Evolutionary conservation across 2,113 vertebrate genomes (phyloP), one percentile per base, ranked within the genome.

Genomic region (Hippocampus barbouri): DNA sequence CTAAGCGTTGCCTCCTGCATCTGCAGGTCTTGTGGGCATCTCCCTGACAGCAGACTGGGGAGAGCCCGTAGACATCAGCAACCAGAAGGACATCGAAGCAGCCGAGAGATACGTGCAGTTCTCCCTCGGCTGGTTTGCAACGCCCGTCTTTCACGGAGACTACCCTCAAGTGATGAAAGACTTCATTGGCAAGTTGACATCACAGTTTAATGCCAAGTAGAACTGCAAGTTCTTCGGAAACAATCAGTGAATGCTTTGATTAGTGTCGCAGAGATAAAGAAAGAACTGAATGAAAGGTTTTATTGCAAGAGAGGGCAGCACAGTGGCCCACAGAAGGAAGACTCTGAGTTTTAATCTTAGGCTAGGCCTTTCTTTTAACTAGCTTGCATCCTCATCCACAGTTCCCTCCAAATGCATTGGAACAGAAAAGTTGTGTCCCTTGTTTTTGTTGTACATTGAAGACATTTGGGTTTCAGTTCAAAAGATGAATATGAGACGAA

Each of bases 131-230:
- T 98, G 97, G 96, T 98, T 98, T 85, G 97, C 96, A 69, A 96
- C 95, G 41, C 95, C 96, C 0, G 90, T 98, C 74, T 98, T 94
- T 71, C 92, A 94, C n/a, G 96, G 97, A 64, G 97, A 98, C 88
- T 98, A 98, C 70, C 96, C 96, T 45, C 94, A 97, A 87, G 92
- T 94, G 38, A 97, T 98, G 96, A 98, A 98, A 88, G 94, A 96
- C 77, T 93, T 91, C 0, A 87, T 98, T 51, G 95, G 96, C 94
- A 84, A 93, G 90, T 74, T 20, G 15, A 23, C 40, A 63, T 53
- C 41, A 61, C 15, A 6, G 45, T 47, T 60, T 41, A 0, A 49
- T 72, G 38, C 45, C 7, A 43, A 20, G 16, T 34, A 18, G n/a
- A 64, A 51, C 20, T 16, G 15, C 5, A 49, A 49, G 23, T 27